A percentile compares a stretch with the other conserved stretches of the same genome.
Evolutionary conservation across 2,888 invertebrate species (phyloP).

Genomic region (Heliconius erato): DNA sequence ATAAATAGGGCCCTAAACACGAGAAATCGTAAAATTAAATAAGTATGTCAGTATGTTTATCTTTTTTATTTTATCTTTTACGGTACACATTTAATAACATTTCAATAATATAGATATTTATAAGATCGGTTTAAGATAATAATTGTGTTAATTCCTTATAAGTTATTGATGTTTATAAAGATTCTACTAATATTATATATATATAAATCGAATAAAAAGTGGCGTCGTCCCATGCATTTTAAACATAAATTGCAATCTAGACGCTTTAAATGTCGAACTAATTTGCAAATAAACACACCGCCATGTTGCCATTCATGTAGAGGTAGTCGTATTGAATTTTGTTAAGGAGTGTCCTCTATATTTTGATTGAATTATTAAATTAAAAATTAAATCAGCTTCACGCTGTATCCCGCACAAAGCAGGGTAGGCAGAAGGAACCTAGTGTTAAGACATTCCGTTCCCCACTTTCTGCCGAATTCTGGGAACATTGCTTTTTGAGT

Average conservation of each 20-base stretch:
- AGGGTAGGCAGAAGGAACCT: too few relatives aligned
- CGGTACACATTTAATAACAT: background rate
- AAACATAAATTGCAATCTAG: constrained; percentile 22
- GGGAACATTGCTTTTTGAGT: too few relatives aligned
- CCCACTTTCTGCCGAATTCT: too few relatives aligned
- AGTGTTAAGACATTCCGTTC: too few relatives aligned
- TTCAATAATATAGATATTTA: background rate
- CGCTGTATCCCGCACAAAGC: too few relatives aligned
- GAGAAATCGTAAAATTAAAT: too few relatives aligned
- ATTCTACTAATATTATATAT: background rate
- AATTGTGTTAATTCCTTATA: background rate
- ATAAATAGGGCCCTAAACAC: too few relatives aligned
- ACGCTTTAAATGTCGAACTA: constrained; percentile 26
- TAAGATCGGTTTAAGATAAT: background rate
- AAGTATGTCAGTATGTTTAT: background rate
- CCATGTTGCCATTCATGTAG: constrained; percentile 33
- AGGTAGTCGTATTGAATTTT: background rate
- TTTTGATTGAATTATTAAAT: background rate
- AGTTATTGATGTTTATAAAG: background rate
- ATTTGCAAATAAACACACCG: constrained; percentile 40
- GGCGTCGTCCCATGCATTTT: background rate
- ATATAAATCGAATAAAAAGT: background rate
- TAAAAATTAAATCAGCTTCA: too few relatives aligned
- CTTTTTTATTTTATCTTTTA: background rate
- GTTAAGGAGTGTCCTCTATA: constrained; percentile 22